These are phyloP conservation scores for Apteryx mantelli DNA, from an alignment of 2,113 vertebrate species.

Conservation along the genomic window DNA sequence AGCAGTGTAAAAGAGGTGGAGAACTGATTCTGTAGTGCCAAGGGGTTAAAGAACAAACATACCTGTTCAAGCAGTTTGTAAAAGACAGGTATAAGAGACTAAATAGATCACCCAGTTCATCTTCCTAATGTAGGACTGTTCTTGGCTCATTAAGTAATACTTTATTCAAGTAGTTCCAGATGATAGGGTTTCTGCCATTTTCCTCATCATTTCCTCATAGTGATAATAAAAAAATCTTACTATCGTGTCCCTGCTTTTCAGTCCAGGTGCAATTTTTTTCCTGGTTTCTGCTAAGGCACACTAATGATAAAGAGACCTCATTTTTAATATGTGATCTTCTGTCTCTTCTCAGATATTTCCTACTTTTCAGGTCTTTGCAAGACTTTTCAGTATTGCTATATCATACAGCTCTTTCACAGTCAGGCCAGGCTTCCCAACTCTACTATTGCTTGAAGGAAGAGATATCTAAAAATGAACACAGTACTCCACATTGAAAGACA, in stretches of 20 bases:
- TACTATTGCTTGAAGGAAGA: background rate
- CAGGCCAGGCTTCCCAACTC: background rate
- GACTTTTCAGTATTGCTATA: background rate
- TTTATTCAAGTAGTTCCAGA: conserved; percentile 9
- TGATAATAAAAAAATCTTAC: background rate
- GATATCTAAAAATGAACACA: background rate
- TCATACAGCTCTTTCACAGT: background rate
- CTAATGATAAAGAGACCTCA: background rate
- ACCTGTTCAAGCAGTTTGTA: background rate
- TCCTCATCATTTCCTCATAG: background rate
- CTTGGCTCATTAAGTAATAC: background rate
- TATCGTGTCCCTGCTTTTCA: background rate
- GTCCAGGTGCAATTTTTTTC: background rate
- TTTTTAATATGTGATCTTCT: background rate
- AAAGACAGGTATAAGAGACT: background rate
- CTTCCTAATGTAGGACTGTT: background rate
- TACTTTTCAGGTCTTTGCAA: background rate
- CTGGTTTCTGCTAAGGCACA: background rate
- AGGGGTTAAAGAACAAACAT: background rate
- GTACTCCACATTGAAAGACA: background rate
- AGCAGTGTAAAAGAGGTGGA: background rate
- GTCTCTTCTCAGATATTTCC: background rate
- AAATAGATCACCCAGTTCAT: background rate
- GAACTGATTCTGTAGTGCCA: background rate
- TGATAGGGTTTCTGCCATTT: background rate